Base-by-base conservation (phyloP, 2,113 vertebrate species). In the Grammomys dolichurus region DNA sequence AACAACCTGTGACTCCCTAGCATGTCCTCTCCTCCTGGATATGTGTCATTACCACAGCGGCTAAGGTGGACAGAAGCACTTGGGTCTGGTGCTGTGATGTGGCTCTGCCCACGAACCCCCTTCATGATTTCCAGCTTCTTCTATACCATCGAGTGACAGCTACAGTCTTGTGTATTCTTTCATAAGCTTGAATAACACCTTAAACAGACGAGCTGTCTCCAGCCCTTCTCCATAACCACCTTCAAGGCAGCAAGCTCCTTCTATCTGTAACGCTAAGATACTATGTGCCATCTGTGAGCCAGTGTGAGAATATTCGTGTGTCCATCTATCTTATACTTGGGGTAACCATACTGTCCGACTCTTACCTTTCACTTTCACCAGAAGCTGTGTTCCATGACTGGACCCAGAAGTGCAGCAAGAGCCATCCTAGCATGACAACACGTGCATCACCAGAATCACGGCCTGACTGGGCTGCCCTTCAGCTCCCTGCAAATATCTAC, bases 231-330 rank as follows among this genome's bases (percentile, higher is more conserved):
- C 90, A 91, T 31, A 0, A 78, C 95, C 96, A 97, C 92, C 97
- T 93, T 95, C 58, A 94, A 96, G 94, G 96, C 97, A 70, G 87
- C 95, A 94, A 96, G 94, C 96, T 96, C 96, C 94, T 90, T 96
- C 95, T 96, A 97, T 97, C 89, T 69, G 33, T 91, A 70, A 2
- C 43, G n/a, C 16, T 24, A 91, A 97, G 98, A 97, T 96, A 97
- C 77, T 0, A 33, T 46, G 40, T 96, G 96, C 98, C 97, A 97
- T 95, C 97, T 85, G 96, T 63, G 90, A 82, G 96, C 96, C 93
- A 97, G 94, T 97, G 80, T 46, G 94, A 98, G 96, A 96, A 97
- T 90, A 63, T 96, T 98, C 97, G 98, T 97, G 97, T 98, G 17
- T 75, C 96, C 92, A 88, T 95, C 93, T 96, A 92, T 97, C 98